phyloP scores from a whole-genome alignment of 2,113 vertebrate genomes.

The Blennius ocellaris region DNA sequence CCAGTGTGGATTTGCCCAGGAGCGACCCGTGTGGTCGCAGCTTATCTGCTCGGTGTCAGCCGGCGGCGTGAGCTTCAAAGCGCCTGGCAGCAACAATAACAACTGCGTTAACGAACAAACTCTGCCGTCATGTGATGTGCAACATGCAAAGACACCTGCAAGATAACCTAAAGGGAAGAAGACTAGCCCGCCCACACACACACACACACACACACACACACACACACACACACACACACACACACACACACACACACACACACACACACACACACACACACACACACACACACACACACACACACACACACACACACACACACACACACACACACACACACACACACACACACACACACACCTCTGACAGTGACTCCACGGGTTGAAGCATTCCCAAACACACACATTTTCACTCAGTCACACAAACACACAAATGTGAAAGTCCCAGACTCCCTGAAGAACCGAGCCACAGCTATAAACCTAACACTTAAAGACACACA shows the following conservation, averaged over 20 bases:
- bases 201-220: background rate
- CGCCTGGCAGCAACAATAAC: background rate
- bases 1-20: conserved; percentile 8
- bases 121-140: conserved; percentile 1
- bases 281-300: background rate
- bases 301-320: background rate
- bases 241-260: background rate
- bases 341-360: background rate
- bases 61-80: conserved; percentile 42
- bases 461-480: conserved; percentile 20
- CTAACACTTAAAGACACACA: background rate
- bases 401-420: background rate
- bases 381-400: background rate
- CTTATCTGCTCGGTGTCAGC: conserved; percentile 40
- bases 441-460: conserved; percentile 5
- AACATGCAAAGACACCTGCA: conserved; percentile 2
- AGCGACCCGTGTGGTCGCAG: background rate
- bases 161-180: background rate
- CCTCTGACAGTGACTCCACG: background rate
- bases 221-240: background rate
- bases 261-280: background rate
- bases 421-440: conserved; percentile 9
- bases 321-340: background rate
- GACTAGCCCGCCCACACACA: background rate
- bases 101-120: conserved; percentile 22